Evolutionary conservation across 2,888 invertebrate species (phyloP).

Genomic region (Gerris lacustris): DNA sequence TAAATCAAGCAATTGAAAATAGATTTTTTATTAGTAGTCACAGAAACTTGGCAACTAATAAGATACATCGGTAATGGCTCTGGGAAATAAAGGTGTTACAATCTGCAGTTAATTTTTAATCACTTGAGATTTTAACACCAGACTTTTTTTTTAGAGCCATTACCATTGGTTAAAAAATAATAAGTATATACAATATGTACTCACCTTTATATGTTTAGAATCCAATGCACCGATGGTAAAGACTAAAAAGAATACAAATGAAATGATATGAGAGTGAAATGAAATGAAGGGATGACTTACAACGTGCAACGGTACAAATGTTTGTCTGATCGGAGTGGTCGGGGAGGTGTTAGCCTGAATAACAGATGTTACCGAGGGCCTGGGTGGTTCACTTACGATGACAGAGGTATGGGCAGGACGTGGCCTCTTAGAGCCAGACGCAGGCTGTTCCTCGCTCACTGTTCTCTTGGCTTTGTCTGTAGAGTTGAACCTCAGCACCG

Average conservation of each 20-base stretch:
- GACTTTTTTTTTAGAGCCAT: no score
- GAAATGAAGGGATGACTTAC: background rate
- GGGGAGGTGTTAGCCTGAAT: slow-evolving; percentile 3
- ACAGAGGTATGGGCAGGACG: background rate
- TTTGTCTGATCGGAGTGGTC: background rate
- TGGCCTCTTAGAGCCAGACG: background rate
- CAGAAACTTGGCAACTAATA: no score
- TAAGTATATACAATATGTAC: no score
- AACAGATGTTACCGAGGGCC: background rate
- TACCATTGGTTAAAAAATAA: no score
- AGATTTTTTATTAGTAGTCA: no score
- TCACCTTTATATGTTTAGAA: no score
- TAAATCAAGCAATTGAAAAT: no score
- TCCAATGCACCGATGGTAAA: no score
- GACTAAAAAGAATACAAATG: background rate
- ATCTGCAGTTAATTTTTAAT: no score
- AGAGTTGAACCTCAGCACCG: slow-evolving; percentile 28
- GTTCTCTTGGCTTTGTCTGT: slow-evolving; percentile 22
- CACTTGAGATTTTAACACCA: no score
- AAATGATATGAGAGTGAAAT: background rate
- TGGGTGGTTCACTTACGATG: background rate
- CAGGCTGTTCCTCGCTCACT: slow-evolving; percentile 1
- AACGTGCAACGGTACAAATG: slow-evolving; percentile 1
- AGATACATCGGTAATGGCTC: no score
- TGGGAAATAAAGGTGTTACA: no score